Percentiles rank a stretch among this genome's conserved stretches.
phyloP scores from a whole-genome alignment of 2,113 vertebrate genomes.

The Choloepus hoffmanni region DNA sequence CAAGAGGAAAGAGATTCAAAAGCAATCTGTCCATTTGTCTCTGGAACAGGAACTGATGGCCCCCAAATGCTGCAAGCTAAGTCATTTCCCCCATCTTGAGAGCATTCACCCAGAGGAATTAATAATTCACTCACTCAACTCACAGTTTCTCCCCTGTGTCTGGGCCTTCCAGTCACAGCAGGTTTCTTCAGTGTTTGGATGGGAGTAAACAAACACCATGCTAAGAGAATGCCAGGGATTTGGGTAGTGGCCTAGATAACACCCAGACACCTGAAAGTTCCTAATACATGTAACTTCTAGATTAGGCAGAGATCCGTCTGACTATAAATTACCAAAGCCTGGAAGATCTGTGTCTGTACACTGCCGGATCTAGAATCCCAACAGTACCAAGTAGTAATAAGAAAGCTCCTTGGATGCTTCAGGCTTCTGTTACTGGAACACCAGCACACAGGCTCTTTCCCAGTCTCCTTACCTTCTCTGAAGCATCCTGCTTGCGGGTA shows the following conservation, averaged over 20 bases:
- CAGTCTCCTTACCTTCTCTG: constrained; percentile 94
- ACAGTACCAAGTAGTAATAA: constrained; percentile 44
- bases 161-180: constrained; percentile 24
- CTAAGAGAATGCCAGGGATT: constrained; percentile 13
- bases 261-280: not conserved
- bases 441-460: constrained; percentile 27
- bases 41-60: constrained; percentile 74
- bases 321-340: not conserved
- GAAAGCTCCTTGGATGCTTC: constrained; percentile 64
- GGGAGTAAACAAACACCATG: not conserved
- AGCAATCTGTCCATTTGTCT: constrained; percentile 70
- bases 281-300: not conserved
- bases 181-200: constrained; percentile 55
- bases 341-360: not conserved
- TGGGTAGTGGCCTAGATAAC: not conserved
- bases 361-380: constrained; percentile 1
- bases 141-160: constrained; percentile 36
- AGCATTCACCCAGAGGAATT: constrained; percentile 53
- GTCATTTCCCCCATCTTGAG: constrained; percentile 32
- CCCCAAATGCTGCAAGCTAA: constrained; percentile 42
- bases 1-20: constrained; percentile 81
- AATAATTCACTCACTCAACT: constrained; percentile 44
- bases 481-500: constrained; percentile 96
- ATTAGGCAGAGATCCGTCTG: not conserved
- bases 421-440: constrained; percentile 63